Evolutionary conservation across 2,888 invertebrate genomes (phyloP), one percentile per base, ranked within the genome.

Genomic region (Drosophila hawaiiensis): DNA sequence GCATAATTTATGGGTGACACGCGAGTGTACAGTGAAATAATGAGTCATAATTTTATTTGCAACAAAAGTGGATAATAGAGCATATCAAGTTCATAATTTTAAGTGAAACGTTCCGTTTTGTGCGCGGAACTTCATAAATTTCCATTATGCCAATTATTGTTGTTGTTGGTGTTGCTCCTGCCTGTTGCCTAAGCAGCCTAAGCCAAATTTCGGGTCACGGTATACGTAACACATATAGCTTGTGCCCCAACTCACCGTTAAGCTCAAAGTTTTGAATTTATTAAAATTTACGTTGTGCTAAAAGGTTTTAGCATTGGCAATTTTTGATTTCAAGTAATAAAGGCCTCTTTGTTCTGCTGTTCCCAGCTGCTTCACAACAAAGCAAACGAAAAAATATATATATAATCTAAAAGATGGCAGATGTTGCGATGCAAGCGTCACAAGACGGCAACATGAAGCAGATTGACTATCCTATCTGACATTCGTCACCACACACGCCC

Each of bases 231-330:
- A 28, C 52, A 75, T 72, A 19, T 47, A 78, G 76, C 78, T 78
- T 78, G 76, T 72, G 60, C 28, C 28, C 55, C 49, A 47, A 39
- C 60, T 28, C 22, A 49, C 19, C 33, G 65, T 31, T 65, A 73
- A 81, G 76, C 65, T 65, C 56, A 68, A 88, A 89, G 77, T 85
- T 85, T 77, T 54, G 52, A 76, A 80, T 73, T 83, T 90, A 90
- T 85, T 78, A 76, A 90, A 86, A 89, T 85, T 90, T 86, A 89
- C 82, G 81, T 74, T 79, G 60, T 73, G 68, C 66, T 84, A 81
- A 84, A 72, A 74, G 71, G 62, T 82, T 84, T 78, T 62, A 14
- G 47, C 43, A 39, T 63, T 68, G 53, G 49, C 25, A 37, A 68
- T 53, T 62, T 71, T 63, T 60, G 68, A 54, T 62, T 68, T 43